Evolutionary conservation across 2,113 vertebrate species (phyloP), one percentile per base, ranked within the genome.

Genomic region (Takifugu bimaculatus): DNA sequence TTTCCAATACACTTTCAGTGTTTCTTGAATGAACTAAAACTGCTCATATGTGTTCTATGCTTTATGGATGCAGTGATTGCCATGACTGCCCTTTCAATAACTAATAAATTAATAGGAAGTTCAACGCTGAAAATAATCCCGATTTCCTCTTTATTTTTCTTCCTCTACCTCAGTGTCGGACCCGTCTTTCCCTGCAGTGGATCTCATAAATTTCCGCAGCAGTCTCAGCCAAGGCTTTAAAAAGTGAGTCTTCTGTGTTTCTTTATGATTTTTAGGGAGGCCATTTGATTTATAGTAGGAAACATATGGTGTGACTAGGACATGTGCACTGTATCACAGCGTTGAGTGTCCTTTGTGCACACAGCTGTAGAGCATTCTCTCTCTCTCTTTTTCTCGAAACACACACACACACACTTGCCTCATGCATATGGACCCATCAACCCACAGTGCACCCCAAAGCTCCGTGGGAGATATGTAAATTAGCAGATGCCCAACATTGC

Each of bases 101-200:
- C 35, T 39, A 39, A 39, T 10, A 10, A 39, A 39, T 10, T 39
- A 3, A 39, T 39, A 39, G 35, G 35, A 39, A 10, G 35, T 50
- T 15, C 26, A 29, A 1, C 11, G 47, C 14, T n/a, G 48, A 9
- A 20, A 49, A 52, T 13, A 26, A 13, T 29, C 27, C 3, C 13
- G 5, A 3, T 14, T 58, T 60, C 13, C 2, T 57, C 50, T 58
- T 3, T 60, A 4, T 63, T 26, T 27, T 68, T 25, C 78, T 7
- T 54, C 1, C 60, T 27, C 65, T 63, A 25, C 45, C n/a, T 50
- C 86, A 98, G 96, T 98, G 78, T 92, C 92, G 0, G 93, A 92
- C 57, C 62, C 88, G 26, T 82, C 85, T 42, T 85, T 77, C 39
- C 89, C 88, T 14, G 7, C 74, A 4, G 0, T 92, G 63, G 89